These are phyloP conservation scores for Delphinapterus leucas DNA, from an alignment of 2,113 vertebrate genomes.

Conservation along the genomic window DNA sequence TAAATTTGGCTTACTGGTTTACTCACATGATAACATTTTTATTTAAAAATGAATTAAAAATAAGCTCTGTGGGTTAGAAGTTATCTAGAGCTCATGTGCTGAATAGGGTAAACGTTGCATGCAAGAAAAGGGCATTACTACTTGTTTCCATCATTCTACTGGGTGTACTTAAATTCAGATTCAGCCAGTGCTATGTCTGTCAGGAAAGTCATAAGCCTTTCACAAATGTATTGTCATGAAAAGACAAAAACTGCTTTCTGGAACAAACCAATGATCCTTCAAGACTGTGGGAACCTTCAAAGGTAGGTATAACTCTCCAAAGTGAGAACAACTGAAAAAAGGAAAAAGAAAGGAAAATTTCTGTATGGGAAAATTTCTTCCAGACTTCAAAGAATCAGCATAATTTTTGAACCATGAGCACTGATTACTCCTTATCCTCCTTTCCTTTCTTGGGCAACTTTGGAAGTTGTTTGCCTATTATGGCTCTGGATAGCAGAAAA, in stretches of 20 bases:
- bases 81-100: slow-evolving; percentile 31
- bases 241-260: slow-evolving; percentile 4
- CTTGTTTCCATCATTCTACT: slow-evolving; percentile 28
- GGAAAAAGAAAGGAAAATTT: background rate
- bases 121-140: slow-evolving; percentile 14
- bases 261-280: slow-evolving; percentile 36
- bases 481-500: background rate
- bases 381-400: background rate
- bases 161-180: slow-evolving; percentile 53
- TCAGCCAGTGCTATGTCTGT: background rate
- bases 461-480: background rate
- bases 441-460: background rate
- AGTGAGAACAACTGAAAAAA: background rate
- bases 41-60: slow-evolving; percentile 66
- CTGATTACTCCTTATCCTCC: background rate
- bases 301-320: background rate
- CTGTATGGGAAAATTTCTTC: background rate
- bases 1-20: slow-evolving; percentile 48
- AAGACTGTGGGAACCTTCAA: background rate
- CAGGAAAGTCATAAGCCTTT: slow-evolving; percentile 51
- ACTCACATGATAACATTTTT: slow-evolving; percentile 58
- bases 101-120: slow-evolving; percentile 15
- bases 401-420: background rate
- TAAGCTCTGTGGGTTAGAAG: slow-evolving; percentile 44
- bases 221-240: slow-evolving; percentile 39